Evolutionary conservation across 1,140 invertebrate genomes (phyloP).

Genomic region (Thaumatotibia leucotreta): DNA sequence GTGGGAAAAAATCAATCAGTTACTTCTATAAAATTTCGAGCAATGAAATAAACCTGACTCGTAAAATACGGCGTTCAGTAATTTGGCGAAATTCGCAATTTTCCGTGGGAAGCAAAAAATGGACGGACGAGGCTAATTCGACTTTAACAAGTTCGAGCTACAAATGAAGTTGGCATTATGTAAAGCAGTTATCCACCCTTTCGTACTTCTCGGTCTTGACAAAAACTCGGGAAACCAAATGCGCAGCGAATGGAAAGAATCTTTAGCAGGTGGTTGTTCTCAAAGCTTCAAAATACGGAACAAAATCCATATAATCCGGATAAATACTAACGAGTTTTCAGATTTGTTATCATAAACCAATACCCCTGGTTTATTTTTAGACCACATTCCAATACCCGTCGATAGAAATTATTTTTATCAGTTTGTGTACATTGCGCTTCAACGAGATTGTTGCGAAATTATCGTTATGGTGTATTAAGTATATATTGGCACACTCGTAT

Average conservation of each 20-base stretch:
- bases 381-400: constrained; percentile 4
- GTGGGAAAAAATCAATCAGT: not conserved
- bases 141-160: constrained; percentile 2
- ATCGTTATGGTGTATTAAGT: not conserved
- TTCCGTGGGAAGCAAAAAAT: not conserved
- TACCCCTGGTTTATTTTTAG: not conserved
- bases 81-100: constrained; percentile 5
- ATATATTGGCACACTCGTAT: not conserved
- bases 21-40: not conserved
- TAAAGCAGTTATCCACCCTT: not conserved
- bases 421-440: not conserved
- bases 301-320: not conserved
- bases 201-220: not conserved
- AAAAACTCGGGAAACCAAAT: not conserved
- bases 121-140: not conserved
- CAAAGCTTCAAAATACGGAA: not conserved
- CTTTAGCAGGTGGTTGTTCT: not conserved
- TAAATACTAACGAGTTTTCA: not conserved
- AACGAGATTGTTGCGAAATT: not conserved
- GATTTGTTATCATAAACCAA: not conserved
- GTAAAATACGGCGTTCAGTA: not conserved
- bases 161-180: constrained; percentile 1
- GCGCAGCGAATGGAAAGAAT: not conserved
- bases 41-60: not conserved
- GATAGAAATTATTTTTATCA: constrained; percentile 6